phyloP scores from a whole-genome alignment of 2,888 invertebrate genomes.

The Opisthograptis luteolata region DNA sequence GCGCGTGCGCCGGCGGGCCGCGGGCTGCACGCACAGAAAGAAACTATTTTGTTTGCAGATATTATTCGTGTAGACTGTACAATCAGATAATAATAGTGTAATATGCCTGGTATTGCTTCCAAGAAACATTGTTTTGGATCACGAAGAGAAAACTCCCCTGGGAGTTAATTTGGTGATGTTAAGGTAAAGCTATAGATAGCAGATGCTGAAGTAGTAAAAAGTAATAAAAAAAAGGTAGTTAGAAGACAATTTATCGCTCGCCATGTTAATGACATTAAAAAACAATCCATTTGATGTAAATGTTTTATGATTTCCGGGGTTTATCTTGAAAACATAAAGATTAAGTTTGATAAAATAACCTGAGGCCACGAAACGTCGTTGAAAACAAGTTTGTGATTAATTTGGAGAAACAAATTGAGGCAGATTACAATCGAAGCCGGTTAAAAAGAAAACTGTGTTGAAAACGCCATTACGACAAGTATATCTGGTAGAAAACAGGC shows the following conservation, averaged over 20 bases:
- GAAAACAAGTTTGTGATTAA: constrained; percentile 11
- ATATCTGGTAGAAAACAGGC: constrained; percentile 39
- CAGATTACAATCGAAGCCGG: constrained; percentile 20
- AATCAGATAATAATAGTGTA: constrained; percentile 37
- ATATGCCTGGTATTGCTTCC: constrained; percentile 17
- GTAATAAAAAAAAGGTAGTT: too few species aligned
- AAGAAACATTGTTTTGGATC: constrained; percentile 11
- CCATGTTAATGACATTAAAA: neutral
- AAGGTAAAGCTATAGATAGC: neutral
- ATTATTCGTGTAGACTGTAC: constrained; percentile 33
- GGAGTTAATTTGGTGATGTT: too few species aligned
- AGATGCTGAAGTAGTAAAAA: too few species aligned
- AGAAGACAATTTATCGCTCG: neutral
- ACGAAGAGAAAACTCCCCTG: constrained; percentile 12
- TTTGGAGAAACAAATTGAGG: constrained; percentile 13
- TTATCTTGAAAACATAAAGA: constrained; percentile 8
- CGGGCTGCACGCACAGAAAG: constrained; percentile 39
- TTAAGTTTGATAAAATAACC: constrained; percentile 5
- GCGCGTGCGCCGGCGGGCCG: constrained; percentile 47
- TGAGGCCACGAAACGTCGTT: constrained; percentile 5
- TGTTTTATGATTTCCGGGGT: constrained; percentile 14
- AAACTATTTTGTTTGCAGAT: constrained; percentile 48
- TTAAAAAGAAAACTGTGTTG: constrained; percentile 26
- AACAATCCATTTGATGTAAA: too few species aligned
- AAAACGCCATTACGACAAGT: constrained; percentile 30